Conservation (phyloP, 2,888 invertebrate genomes). For the Aphrophora alni region DNA sequence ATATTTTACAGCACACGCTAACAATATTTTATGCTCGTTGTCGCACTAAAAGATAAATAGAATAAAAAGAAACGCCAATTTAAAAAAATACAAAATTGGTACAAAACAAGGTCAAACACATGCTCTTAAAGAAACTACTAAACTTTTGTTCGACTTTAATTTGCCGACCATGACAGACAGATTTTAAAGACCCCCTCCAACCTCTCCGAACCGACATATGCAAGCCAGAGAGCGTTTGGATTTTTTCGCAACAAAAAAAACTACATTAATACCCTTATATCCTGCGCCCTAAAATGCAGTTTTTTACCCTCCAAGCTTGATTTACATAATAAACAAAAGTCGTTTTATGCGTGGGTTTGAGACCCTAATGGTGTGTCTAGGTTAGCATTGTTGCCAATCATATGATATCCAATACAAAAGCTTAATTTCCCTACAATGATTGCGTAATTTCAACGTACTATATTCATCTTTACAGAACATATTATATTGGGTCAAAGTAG, state of each 20-base stretch:
- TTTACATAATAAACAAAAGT: conserved; percentile 36
- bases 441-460: not conserved
- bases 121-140: no score
- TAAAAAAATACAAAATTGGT: no score
- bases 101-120: no score
- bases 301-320: not conserved
- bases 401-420: not conserved
- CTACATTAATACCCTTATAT: not conserved
- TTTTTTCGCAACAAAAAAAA: conserved; percentile 1
- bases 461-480: not conserved
- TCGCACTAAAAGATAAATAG: no score
- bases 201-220: not conserved
- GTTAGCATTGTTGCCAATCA: not conserved
- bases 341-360: not conserved
- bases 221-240: not conserved
- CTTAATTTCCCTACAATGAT: not conserved
- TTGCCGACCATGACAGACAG: not conserved
- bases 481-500: not conserved
- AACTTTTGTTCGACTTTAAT: not conserved
- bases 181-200: not conserved
- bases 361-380: not conserved
- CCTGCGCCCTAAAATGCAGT: not conserved
- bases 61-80: no score
- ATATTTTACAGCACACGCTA: no score
- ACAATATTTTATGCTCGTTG: no score